These are phyloP conservation scores for Hippocampus comes DNA, from an alignment of 2,113 vertebrate genomes.

Conservation along the genomic window DNA sequence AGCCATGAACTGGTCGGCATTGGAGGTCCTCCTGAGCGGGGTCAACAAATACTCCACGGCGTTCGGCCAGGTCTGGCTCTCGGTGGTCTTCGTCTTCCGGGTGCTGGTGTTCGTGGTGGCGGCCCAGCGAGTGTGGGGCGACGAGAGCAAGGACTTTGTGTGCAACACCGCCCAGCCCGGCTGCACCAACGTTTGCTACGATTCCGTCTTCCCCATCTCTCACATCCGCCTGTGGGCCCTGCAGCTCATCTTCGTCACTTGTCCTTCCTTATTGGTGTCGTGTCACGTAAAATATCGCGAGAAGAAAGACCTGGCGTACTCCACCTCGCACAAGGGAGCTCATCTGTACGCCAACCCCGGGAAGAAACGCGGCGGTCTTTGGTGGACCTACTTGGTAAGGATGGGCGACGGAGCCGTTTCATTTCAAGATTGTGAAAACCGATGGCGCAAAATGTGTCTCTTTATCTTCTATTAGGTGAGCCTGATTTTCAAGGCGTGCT, in stretches of 20 bases:
- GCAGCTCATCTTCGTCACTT: conserved; percentile 94
- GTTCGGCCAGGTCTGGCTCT: conserved; percentile 90
- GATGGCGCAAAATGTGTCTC: background rate
- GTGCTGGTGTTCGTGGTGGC: conserved; percentile 91
- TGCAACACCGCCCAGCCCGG: conserved; percentile 90
- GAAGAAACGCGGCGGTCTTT: conserved; percentile 87
- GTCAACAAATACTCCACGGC: conserved; percentile 91
- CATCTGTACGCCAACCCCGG: conserved; percentile 72
- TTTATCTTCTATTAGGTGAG: conserved; percentile 59
- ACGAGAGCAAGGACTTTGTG: conserved; percentile 86
- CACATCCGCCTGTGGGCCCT: conserved; percentile 92
- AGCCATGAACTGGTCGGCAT: conserved; percentile 84
- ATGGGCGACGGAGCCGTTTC: background rate
- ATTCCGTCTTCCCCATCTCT: conserved; percentile 88
- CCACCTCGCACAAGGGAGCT: background rate
- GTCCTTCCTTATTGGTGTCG: conserved; percentile 87
- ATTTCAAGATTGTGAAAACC: background rate
- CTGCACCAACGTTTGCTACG: conserved; percentile 86
- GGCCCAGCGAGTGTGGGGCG: conserved; percentile 84
- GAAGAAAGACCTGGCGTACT: conserved; percentile 74
- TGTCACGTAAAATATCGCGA: conserved; percentile 86
- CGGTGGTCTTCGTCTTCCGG: conserved; percentile 87
- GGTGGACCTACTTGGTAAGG: conserved; percentile 89
- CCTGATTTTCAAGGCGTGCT: conserved; percentile 80
- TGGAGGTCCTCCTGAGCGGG: conserved; percentile 79